Conservation (phyloP, 2,888 invertebrate genomes). For the Eurois occulta region DNA sequence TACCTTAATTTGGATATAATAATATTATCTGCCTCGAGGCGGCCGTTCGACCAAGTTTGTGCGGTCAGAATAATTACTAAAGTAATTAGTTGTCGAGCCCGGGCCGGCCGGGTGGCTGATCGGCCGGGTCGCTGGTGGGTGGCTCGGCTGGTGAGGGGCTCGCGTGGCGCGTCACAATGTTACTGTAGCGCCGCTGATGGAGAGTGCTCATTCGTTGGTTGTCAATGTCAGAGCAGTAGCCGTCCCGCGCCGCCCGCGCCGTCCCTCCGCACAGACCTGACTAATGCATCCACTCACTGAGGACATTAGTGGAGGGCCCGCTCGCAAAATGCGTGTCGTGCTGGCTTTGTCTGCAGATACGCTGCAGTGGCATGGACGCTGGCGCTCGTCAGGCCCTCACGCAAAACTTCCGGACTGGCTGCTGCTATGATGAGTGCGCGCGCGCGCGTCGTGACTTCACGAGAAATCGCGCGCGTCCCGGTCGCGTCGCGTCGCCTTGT, state of each 20-base stretch:
- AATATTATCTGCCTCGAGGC: slow-evolving; percentile 9
- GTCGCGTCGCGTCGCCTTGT: not conserved
- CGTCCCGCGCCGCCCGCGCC: not conserved
- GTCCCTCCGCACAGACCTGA: not conserved
- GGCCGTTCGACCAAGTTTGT: slow-evolving; percentile 10
- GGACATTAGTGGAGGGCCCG: not conserved
- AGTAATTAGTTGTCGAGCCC: slow-evolving; percentile 40
- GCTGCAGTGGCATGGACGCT: not conserved
- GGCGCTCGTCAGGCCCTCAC: no score
- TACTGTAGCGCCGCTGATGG: slow-evolving; percentile 31
- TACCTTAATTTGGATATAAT: slow-evolving; percentile 20
- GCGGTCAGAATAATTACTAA: slow-evolving; percentile 38
- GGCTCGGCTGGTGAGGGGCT: not conserved
- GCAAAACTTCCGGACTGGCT: no score
- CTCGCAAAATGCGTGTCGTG: not conserved
- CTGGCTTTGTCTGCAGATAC: not conserved
- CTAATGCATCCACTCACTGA: slow-evolving; percentile 2
- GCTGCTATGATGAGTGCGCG: not conserved
- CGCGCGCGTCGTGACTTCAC: not conserved
- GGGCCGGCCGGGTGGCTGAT: not conserved
- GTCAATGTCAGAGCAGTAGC: slow-evolving; percentile 38
- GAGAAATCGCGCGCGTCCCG: not conserved
- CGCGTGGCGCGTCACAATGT: not conserved
- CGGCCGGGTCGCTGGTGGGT: not conserved
- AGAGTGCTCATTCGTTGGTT: slow-evolving; percentile 45